phyloP scores from a whole-genome alignment of 1,140 invertebrate species.

The Halesus radiatus region DNA sequence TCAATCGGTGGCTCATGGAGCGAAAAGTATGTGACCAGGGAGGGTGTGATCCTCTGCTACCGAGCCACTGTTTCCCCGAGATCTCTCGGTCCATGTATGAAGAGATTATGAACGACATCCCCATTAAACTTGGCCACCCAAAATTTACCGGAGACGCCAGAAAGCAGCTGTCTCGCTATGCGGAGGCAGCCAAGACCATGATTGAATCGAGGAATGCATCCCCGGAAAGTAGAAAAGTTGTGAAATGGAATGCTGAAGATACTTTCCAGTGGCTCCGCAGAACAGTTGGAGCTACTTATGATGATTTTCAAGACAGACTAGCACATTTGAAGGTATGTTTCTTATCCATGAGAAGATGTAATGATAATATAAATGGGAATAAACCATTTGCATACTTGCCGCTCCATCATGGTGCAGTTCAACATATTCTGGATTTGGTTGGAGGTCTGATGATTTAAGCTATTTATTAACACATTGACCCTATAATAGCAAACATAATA shows the following conservation, averaged over 20 bases:
- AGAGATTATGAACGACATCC: conserved; percentile 99
- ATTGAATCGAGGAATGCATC: conserved; percentile 93
- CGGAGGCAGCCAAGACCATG: conserved; percentile 96
- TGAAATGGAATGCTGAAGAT: conserved; percentile 98
- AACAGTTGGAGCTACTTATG: conserved; percentile 95
- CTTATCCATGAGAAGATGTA: too few relatives aligned
- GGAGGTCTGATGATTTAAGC: too few relatives aligned
- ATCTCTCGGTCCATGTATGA: conserved; percentile 95
- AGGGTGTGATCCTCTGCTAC: conserved; percentile 89
- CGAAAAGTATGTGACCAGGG: conserved; percentile 90
- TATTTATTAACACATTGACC: too few relatives aligned
- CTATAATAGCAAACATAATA: too few relatives aligned
- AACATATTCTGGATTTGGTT: too few relatives aligned
- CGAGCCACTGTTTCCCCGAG: conserved; percentile 92
- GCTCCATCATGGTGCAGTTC: too few relatives aligned
- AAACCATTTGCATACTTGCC: too few relatives aligned
- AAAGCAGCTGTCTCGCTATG: conserved; percentile 95
- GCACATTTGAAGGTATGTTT: conserved; percentile 75
- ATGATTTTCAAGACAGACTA: conserved; percentile 91
- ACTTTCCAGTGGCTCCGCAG: conserved; percentile 95
- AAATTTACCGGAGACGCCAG: conserved; percentile 96
- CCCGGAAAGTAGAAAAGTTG: conserved; percentile 95
- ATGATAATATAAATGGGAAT: too few relatives aligned
- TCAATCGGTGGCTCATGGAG: conserved; percentile 97
- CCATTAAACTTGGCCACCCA: conserved; percentile 93